Percentiles rank a stretch among this genome's conserved stretches.
Evolutionary conservation across 2,888 invertebrate genomes (phyloP).

Genomic region (Dasysyrphus albostriatus): DNA sequence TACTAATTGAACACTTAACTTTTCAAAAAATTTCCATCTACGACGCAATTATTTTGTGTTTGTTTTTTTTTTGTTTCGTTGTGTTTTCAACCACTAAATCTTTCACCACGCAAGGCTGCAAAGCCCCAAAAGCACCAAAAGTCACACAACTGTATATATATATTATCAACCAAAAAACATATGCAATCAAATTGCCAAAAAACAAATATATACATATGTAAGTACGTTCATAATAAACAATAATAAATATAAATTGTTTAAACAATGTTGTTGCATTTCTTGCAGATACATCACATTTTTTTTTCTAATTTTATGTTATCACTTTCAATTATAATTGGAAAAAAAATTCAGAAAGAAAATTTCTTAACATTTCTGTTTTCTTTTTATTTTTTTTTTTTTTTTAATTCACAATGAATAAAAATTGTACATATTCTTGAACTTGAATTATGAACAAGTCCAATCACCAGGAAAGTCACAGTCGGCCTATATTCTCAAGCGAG

Average conservation of each 20-base stretch:
- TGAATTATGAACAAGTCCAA: conserved; percentile 70
- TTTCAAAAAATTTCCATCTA: conserved; percentile 42
- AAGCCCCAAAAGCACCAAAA: conserved; percentile 27
- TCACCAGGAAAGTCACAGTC: conserved; percentile 72
- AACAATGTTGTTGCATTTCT: neutral
- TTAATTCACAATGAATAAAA: conserved; percentile 14
- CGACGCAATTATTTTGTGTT: conserved; percentile 59
- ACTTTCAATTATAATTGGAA: conserved; percentile 38
- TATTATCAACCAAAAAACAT: neutral
- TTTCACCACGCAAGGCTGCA: conserved; percentile 12
- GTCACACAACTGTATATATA: neutral
- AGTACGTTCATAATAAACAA: neutral
- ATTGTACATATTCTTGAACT: conserved; percentile 72
- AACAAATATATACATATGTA: conserved; percentile 11
- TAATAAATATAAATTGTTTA: conserved; percentile 12
- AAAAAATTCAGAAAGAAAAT: neutral
- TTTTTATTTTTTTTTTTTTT: conserved; percentile 22
- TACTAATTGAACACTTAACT: conserved; percentile 23
- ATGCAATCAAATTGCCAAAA: conserved; percentile 8
- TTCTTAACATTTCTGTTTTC: conserved; percentile 8
- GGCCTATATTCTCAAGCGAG: conserved; percentile 71
- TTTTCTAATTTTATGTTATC: conserved; percentile 12
- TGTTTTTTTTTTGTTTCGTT: neutral
- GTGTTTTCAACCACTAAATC: neutral
- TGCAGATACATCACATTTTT: too few species aligned